Percentiles rank a stretch among this genome's conserved stretches.
These are phyloP conservation scores for Palythoa caribaeorum DNA, from an alignment of 92 coral and sea anemone genomes.

Conservation along the genomic window DNA sequence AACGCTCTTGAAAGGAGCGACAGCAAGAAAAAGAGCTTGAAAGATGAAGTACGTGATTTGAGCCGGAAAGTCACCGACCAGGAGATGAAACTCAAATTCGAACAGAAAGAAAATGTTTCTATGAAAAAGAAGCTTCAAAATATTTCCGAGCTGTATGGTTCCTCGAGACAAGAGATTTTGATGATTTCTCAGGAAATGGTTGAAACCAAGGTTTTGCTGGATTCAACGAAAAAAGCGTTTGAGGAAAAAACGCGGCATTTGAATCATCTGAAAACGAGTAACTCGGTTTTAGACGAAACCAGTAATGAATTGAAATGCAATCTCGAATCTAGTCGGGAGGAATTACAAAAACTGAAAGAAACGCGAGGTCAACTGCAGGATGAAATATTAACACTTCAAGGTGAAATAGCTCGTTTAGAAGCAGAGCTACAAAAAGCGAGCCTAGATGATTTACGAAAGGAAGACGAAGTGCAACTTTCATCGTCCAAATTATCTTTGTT, in stretches of 20 bases:
- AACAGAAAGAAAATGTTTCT: slow-evolving; percentile 23
- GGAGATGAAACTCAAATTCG: slow-evolving; percentile 4
- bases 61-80: slow-evolving; percentile 15
- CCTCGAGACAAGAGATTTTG: slow-evolving; percentile 24
- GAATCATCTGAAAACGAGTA: background rate
- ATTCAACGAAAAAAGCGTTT: background rate
- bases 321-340: background rate
- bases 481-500: slow-evolving; percentile 11
- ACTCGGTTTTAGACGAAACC: slow-evolving; percentile 3
- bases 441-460: background rate
- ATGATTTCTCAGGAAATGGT: slow-evolving; percentile 6
- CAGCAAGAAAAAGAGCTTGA: background rate
- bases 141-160: background rate
- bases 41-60: background rate
- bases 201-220: slow-evolving; percentile 24
- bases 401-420: background rate
- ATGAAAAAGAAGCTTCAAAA: slow-evolving; percentile 10
- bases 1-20: background rate
- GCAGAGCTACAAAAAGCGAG: slow-evolving; percentile 2
- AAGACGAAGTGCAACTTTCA: background rate
- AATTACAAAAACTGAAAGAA: slow-evolving; percentile 7
- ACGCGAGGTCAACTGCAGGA: background rate
- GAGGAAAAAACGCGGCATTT: background rate
- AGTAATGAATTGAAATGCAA: slow-evolving; percentile 19
- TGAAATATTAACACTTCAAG: slow-evolving; percentile 8